A percentile compares a stretch with the other conserved stretches of the same genome.
phyloP scores from a whole-genome alignment of 2,888 invertebrate species.

The Glyphotaelius pellucidus region DNA sequence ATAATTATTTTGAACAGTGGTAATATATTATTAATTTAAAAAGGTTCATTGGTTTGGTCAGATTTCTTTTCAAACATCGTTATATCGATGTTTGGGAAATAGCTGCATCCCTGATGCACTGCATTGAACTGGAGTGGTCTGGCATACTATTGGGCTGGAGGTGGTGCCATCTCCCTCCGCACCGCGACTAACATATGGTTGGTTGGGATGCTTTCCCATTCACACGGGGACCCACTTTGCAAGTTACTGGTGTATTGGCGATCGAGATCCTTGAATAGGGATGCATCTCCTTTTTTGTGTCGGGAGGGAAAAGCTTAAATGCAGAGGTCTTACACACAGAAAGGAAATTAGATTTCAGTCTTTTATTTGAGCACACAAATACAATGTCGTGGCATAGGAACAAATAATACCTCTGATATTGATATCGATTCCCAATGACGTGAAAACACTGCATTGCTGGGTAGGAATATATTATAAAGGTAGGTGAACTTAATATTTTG shows the following conservation, averaged over 20 bases:
- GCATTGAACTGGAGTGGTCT: conserved; percentile 10
- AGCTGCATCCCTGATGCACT: background rate
- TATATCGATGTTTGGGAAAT: background rate
- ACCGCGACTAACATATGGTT: background rate
- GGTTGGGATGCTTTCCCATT: conserved; percentile 41
- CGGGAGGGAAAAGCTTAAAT: background rate
- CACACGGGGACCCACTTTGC: conserved; percentile 44
- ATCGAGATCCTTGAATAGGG: conserved; percentile 52
- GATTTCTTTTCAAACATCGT: background rate
- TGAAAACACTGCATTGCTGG: no score
- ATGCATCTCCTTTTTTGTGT: conserved; percentile 51
- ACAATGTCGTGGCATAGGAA: no score
- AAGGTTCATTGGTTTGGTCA: no score
- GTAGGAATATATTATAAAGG: no score
- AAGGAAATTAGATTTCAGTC: background rate
- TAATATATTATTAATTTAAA: no score
- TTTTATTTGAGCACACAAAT: background rate
- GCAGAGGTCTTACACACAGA: background rate
- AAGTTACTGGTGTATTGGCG: conserved; percentile 34
- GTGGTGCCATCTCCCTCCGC: conserved; percentile 43
- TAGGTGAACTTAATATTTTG: no score
- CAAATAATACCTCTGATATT: no score
- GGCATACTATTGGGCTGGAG: conserved; percentile 8
- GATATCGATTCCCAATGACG: no score
- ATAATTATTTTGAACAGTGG: no score